Evolutionary conservation across 2,113 vertebrate genomes (phyloP), one percentile per base, ranked within the genome.

Genomic region (Bothrops jararaca): DNA sequence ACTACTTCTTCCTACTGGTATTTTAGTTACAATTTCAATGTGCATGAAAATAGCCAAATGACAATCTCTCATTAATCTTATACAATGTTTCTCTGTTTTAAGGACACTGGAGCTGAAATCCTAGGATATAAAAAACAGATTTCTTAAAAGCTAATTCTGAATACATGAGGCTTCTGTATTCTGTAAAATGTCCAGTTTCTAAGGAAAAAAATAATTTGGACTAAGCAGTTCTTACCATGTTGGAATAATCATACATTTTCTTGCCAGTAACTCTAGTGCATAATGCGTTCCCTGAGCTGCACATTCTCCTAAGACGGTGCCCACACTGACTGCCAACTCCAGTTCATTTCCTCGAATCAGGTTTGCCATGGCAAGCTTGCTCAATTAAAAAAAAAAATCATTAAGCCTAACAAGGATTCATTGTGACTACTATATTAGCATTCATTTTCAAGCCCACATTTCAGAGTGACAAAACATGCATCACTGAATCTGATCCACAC

Each of bases 291-390:
- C 98, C 92, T 97, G 97, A 74, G 96, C 97, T 56, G 99, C 99
- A 54, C 95, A 94, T 89, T 98, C 98, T 95, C 98, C 98, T 3
- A 99, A 97, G 69, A 98, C 98, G 1, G 98, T 97, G 52, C 99
- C 99, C 94, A 98, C 98, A 64, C 97, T 98, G 69, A 99, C 97
- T 3, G 99, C 99, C 97, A 99, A 54, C 96, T 99, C 99, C 97
- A 99, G 97, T 96, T 99, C 99, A 85, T 99, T 99, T 42, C 99
- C 99, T 88, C 99, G 98, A 95, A 99, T 98, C 97, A 99, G 98
- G 96, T 98, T 98, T 3, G 98, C 98, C 98, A 99, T 98, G 0
- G 99, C 99, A 92, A 98, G 96, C 99, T 99, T 96, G 80, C 94
- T 92, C 95, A 95, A 97, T 89, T 95, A 96, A 95, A 92, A 96